phyloP scores from a whole-genome alignment of 2,888 invertebrate genomes.

The Endomychus coccineus region DNA sequence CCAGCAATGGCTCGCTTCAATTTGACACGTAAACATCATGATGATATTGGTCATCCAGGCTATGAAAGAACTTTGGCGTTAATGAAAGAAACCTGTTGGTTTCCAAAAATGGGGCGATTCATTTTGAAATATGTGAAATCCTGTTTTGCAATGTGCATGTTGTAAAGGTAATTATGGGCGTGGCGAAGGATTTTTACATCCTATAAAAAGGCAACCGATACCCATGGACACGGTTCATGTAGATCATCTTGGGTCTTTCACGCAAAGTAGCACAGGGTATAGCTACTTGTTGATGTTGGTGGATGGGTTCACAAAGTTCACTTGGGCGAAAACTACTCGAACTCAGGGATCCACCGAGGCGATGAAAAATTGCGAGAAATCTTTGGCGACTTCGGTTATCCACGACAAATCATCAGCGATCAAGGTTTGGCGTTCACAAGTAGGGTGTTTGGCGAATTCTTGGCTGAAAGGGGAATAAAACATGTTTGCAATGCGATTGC shows the following conservation, averaged over 20 bases:
- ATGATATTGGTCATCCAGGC: constrained; percentile 28
- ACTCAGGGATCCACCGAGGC: constrained; percentile 4
- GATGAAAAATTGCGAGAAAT: constrained; percentile 5
- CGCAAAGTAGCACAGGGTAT: constrained; percentile 18
- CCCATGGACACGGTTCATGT: constrained; percentile 30
- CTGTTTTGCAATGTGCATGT: constrained; percentile 31
- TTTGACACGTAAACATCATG: constrained; percentile 25
- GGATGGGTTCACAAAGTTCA: constrained; percentile 21
- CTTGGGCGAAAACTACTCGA: constrained; percentile 12
- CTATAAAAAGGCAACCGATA: constrained; percentile 19
- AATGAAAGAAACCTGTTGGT: constrained; percentile 21
- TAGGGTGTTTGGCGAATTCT: constrained; percentile 20
- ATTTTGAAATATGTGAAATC: constrained; percentile 28
- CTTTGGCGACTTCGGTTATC: constrained; percentile 19
- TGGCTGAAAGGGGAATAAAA: constrained; percentile 18
- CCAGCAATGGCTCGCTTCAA: constrained; percentile 16
- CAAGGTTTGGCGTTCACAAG: constrained; percentile 21
- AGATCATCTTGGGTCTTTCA: constrained; percentile 28
- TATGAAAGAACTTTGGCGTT: constrained; percentile 24
- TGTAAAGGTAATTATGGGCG: constrained; percentile 28
- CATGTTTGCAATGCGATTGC: constrained; percentile 24
- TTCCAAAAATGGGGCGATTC: constrained; percentile 25
- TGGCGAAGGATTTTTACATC: constrained; percentile 20
- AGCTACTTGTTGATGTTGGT: constrained; percentile 22
- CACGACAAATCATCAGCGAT: constrained; percentile 20